Evolutionary conservation across 2,113 vertebrate genomes (phyloP).

Genomic region (Chroicocephalus ridibundus): DNA sequence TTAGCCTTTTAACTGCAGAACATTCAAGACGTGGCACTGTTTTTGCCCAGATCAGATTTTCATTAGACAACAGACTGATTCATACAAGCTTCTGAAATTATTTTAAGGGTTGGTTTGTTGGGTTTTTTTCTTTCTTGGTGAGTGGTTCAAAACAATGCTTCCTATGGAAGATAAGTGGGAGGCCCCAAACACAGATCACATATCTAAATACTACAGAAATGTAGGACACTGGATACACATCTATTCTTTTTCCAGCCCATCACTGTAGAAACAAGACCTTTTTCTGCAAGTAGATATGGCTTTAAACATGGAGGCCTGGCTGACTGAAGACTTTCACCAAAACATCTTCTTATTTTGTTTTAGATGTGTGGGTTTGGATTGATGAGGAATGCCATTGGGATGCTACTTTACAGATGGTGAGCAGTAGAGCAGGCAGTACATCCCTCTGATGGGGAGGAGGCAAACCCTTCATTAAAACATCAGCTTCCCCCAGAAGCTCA

Average conservation of each 20-base stretch:
- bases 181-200: fast-evolving
- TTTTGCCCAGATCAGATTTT: background rate
- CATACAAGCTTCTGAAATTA: background rate
- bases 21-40: background rate
- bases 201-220: background rate
- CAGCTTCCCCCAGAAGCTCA: constrained; percentile 30
- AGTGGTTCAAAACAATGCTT: background rate
- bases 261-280: background rate
- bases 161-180: background rate
- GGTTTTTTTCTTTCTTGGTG: background rate
- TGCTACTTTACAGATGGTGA: constrained; percentile 1
- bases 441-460: background rate
- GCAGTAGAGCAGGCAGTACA: background rate
- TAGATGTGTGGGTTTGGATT: background rate
- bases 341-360: background rate
- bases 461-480: constrained; percentile 53
- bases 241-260: background rate
- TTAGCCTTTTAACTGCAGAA: background rate
- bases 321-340: background rate
- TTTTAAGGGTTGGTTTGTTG: background rate
- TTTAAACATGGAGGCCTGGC: background rate
- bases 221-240: background rate
- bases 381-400: background rate
- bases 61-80: background rate
- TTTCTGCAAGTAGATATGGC: background rate